A percentile compares a stretch with the other conserved stretches of the same genome.
Evolutionary conservation across 2,797 vertebrate species (phyloP).

Genomic region (Picus viridis): DNA sequence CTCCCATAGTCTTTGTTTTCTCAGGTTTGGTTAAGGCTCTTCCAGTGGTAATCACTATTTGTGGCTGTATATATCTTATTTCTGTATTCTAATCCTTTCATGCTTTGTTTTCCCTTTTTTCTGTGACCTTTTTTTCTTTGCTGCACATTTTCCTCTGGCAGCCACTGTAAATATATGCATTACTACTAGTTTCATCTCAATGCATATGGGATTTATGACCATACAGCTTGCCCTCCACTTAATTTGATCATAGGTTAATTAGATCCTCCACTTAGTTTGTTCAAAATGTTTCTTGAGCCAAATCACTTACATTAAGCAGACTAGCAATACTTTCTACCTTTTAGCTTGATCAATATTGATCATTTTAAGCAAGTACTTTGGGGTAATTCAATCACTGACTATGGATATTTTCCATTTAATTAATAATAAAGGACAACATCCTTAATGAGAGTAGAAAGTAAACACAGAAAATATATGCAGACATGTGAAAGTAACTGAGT

Average conservation of each 20-base stretch:
- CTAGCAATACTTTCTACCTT: conserved; percentile 45
- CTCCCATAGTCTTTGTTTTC: neutral
- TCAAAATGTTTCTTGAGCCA: conserved; percentile 69
- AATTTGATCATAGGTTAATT: conserved; percentile 74
- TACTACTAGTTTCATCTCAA: conserved; percentile 49
- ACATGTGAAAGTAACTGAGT: neutral
- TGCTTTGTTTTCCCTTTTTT: conserved; percentile 47
- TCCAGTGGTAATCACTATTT: conserved; percentile 30
- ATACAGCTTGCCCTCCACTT: conserved; percentile 55
- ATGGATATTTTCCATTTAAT: conserved; percentile 69
- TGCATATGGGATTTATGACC: conserved; percentile 58
- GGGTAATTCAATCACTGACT: conserved; percentile 61
- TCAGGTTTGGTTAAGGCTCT: neutral
- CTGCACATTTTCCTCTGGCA: conserved; percentile 6
- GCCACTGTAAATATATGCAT: conserved; percentile 45
- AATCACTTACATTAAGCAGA: conserved; percentile 68
- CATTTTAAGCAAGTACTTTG: conserved; percentile 61
- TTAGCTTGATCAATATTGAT: conserved; percentile 70
- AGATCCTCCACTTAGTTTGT: conserved; percentile 71
- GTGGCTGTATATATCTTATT: conserved; percentile 16
- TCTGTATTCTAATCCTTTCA: conserved; percentile 10
- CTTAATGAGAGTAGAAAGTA: conserved; percentile 22
- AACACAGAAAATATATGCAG: neutral
- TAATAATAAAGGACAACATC: conserved; percentile 55
- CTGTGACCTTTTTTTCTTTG: conserved; percentile 12